Evolutionary conservation across 2,888 invertebrate species (phyloP), one percentile per base, ranked within the genome.

Genomic region (Stenodema calcarata): DNA sequence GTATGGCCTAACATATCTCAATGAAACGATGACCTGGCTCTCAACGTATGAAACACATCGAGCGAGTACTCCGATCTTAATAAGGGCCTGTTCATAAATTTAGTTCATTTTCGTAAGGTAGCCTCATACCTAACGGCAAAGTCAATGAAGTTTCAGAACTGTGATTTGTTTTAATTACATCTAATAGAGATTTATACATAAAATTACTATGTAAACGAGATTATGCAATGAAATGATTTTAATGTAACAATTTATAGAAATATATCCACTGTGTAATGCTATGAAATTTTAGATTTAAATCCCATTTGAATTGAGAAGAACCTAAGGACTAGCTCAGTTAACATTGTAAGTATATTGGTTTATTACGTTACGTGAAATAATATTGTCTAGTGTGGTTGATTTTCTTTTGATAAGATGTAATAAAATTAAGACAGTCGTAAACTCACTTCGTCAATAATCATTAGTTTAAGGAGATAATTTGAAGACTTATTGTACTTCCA

Each of bases 141-240:
- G 78, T 78, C 78, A 78, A 78, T 78, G 78, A 44, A 78, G 18
- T 44, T 41, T 75, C 42, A 78, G 23, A 78, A 78, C 78, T 78
- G 78, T 78, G 78, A 78, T 78, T 78, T 78, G 78, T 78, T 44
- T 78, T 27, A 44, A 44, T 30, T 75, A 75, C 35, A 35, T 75
- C 62, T 62, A 23, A 62, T 62, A 62, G 62, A 62, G 62, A 62
- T 62, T 62, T 62, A 62, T 62, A 23, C 62, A 27, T 62, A 62
- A 62, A 27, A 62, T 62, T 62, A 62, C 62, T 62, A 18, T 23
- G 62, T 62, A 62, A 62, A 62, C 62, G 62, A 62, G 23, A 62
- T 62, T 27, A 62, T 62, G 23, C 62, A 62, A 62, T 18, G 62
- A 62, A n/a, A 23, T 62, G 2, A 62, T 62, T 62, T 62, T 23